A percentile compares a stretch with the other conserved stretches of the same genome.
Conservation (phyloP, 2,113 vertebrate species). For the Alaudala cheleensis region DNA sequence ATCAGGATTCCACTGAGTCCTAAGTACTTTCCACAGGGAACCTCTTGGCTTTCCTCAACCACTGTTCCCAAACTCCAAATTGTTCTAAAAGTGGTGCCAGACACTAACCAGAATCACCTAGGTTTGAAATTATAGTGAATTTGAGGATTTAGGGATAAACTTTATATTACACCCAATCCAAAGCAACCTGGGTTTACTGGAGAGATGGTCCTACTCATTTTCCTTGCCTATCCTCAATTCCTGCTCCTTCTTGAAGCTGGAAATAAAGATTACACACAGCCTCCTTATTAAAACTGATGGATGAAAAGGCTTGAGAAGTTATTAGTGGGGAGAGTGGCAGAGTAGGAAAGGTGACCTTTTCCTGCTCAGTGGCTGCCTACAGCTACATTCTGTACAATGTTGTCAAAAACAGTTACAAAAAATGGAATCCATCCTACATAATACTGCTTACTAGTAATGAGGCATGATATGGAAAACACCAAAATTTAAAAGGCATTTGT, state of each 20-base stretch:
- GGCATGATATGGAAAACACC: background rate
- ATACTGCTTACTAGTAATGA: conserved; percentile 1
- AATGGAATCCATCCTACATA: background rate
- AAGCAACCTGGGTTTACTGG: background rate
- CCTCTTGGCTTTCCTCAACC: background rate
- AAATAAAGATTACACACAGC: background rate
- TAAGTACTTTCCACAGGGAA: background rate
- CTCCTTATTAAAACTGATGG: background rate
- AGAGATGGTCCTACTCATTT: background rate
- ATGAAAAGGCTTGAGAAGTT: background rate
- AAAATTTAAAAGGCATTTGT: background rate
- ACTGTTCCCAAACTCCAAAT: background rate
- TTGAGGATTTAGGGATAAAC: background rate
- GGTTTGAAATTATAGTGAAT: background rate
- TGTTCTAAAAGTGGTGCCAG: background rate
- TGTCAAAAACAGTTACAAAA: background rate
- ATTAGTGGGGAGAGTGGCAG: background rate
- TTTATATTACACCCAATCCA: background rate
- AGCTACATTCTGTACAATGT: background rate
- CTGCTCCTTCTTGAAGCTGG: background rate
- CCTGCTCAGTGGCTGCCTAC: background rate
- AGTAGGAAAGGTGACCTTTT: background rate
- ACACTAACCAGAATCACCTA: background rate
- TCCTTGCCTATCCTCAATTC: background rate
- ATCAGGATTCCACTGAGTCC: background rate